Base-by-base conservation (phyloP, 2,888 invertebrate species). In the Pseudanteris insignis region DNA sequence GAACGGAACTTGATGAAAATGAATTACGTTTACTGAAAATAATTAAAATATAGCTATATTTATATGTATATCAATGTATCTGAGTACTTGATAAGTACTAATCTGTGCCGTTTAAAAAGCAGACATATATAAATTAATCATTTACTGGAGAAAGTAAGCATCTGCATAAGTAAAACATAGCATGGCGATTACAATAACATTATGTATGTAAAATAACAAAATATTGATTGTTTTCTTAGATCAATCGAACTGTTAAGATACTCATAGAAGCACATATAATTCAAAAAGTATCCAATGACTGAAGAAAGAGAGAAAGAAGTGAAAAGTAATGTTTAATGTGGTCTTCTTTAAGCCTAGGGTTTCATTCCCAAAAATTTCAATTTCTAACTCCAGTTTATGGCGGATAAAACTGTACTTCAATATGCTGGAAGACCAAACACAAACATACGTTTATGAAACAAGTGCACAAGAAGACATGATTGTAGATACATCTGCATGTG, bases 11-110 rank as follows among this genome's bases (percentile, higher is more conserved):
- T n/a, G n/a, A n/a, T n/a, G n/a, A 67, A 72, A 68, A 64, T 41
- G 54, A 61, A 71, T 68, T 63, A 66, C 70, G 71, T 77, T 75
- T 76, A 74, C 74, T 75, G 75, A 76, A 76, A 41, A 10, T 1
- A 18, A 18, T 15, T 7, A 32, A 25, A 40, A 33, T 21, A 38
- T 14, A 33, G 28, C 36, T 36, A 37, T 37, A 34, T 43, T 11
- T 43, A 29, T 28, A 29, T 15, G 48, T 21, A 21, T 46, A 50
- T 62, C 34, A 28, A 51, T 62, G 41, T 66, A 68, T 62, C 63
- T 68, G 66, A 65, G 68, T 68, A 67, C 65, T 55, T 58, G 47
- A 48, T 32, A 60, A 38, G 61, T 54, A 61, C 61, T 63, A 64
- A 53, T 64, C 60, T 44, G 57, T 63, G 60, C 63, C 66, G 47